Base-by-base conservation (phyloP, 2,113 vertebrate species). In the Neogale vison region DNA sequence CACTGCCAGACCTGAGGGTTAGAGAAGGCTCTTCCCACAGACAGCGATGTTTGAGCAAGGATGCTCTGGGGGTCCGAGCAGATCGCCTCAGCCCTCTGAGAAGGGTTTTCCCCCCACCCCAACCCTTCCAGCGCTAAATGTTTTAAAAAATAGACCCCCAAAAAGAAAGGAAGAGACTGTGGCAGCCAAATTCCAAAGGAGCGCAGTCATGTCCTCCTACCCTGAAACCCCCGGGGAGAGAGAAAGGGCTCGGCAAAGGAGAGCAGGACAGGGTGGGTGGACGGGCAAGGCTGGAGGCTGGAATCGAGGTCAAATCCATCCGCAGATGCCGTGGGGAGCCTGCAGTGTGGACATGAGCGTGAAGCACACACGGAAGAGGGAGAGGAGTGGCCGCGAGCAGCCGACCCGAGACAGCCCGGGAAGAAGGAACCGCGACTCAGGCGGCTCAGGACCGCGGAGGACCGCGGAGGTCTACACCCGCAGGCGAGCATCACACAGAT, bases 141-240 rank as follows among this genome's bases (percentile, higher is more conserved):
- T 50, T 82, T 92, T 93, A 89, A 59, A 89, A 89, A 97, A 97
- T 72, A 93, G 83, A 86, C 20, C 57, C 24, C 3, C 55, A n/a
- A 79, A 82, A 71, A 87, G 12, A 96, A 5, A 59, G 57, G 57
- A 88, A 52, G 24, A 77, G 61, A 65, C 7, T 71, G 69, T 23
- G 12, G 61, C 85, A 45, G 47, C 63, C 93, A 81, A 77, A 94
- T 92, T 95, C 88, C 90, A 94, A 74, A 52, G 23, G 65, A 83
- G 13, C 24, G n/a, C n/a, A 47, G 77, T 80, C 87, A 87, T 92
- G 80, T 52, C 69, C 80, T 92, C 61, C 76, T n/a, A 74, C 7
- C 59, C 52, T 39, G 45, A 59, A 84, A 67, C 14, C 34, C 34
- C 13, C 31, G 0, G 11, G 50, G 57, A 96, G 74, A 69, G 55